These are phyloP conservation scores for Lophura nycthemera DNA, from an alignment of 2,113 vertebrate species.

Conservation along the genomic window DNA sequence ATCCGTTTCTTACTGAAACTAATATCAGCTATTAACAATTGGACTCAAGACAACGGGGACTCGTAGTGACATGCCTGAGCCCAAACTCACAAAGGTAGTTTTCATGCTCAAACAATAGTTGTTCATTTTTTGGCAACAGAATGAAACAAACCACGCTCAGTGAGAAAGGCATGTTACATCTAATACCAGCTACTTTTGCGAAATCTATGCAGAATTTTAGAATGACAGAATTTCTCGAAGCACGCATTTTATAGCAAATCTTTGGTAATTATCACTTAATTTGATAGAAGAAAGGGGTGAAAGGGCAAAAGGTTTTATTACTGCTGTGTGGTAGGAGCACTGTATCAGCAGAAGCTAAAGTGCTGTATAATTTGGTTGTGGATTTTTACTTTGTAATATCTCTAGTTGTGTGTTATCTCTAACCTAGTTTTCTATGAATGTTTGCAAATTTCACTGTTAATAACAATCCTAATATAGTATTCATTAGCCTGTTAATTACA, in stretches of 20 bases:
- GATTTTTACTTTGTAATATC: slow-evolving; percentile 29
- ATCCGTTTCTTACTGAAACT: not conserved
- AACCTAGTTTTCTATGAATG: slow-evolving; percentile 41
- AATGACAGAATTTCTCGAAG: slow-evolving; percentile 12
- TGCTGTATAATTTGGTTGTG: slow-evolving; percentile 12
- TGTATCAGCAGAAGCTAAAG: not conserved
- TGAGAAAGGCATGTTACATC: not conserved
- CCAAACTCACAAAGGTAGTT: not conserved
- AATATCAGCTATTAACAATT: not conserved
- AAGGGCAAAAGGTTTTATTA: slow-evolving; percentile 29
- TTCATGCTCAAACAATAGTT: not conserved
- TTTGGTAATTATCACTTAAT: slow-evolving; percentile 23
- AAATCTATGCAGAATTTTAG: not conserved
- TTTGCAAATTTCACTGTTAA: slow-evolving; percentile 67
- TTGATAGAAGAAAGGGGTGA: slow-evolving; percentile 2
- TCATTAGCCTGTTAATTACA: slow-evolving; percentile 66
- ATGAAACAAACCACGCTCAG: not conserved
- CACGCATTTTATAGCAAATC: not conserved
- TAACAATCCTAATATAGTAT: slow-evolving; percentile 49
- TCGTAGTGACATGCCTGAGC: not conserved
- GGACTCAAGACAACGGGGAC: not conserved
- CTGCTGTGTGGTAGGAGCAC: not conserved
- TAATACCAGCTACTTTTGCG: not conserved
- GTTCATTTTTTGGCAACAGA: not conserved
- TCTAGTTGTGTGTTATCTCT: slow-evolving; percentile 4